Evolutionary conservation across 2,113 vertebrate genomes (phyloP), one percentile per base, ranked within the genome.

Genomic region (Hucho hucho): DNA sequence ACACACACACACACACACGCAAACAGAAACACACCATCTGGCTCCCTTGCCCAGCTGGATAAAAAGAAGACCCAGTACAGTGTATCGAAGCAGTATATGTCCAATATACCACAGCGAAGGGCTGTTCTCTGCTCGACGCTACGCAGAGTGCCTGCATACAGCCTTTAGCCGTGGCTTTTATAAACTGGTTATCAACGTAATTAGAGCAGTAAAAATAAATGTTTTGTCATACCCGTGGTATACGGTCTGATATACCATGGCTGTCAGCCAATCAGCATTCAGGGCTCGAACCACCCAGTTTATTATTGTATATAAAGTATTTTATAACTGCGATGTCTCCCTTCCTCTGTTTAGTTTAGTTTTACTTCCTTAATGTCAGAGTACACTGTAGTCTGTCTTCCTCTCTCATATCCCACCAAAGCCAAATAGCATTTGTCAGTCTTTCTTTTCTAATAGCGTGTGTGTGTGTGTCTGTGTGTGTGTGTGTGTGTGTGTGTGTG

Each of bases 391-490:
- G 28, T 13, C 64, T 47, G 24, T 65, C 43, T 65, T 20, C 26
- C 26, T 32, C 13, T 20, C 72, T 28, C 58, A 59, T n/a, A n/a
- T 59, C 20, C 6, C 64, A 66, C 3, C 12, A 14, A 49, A 49
- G 4, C 3, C 12, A 49, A 37, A 37, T 37, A 6, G 7, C 32
- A 32, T 14, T 3, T 7, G 9, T 6, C 16, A 74, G 25, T 81
- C 61, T 4, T 66, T 89, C 20, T 65, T 84, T 63, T 58, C 32
- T 56, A 18, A 14, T 3, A 18, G 94, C 87, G 92, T 94, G 87
- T 86, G 94, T 70, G 43, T 49, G 69, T 24, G 63, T 28, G 63
- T 64, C 24, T 28, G 63, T 49, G 43, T 24, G 25, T 67, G 18
- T 68, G 26, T 68, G 43, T 56, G 64, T 67, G 65, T 59, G 18